Percentiles rank a stretch among this genome's conserved stretches.
Conservation (phyloP, 2,888 invertebrate genomes). For the Dysmachus trigonus region DNA sequence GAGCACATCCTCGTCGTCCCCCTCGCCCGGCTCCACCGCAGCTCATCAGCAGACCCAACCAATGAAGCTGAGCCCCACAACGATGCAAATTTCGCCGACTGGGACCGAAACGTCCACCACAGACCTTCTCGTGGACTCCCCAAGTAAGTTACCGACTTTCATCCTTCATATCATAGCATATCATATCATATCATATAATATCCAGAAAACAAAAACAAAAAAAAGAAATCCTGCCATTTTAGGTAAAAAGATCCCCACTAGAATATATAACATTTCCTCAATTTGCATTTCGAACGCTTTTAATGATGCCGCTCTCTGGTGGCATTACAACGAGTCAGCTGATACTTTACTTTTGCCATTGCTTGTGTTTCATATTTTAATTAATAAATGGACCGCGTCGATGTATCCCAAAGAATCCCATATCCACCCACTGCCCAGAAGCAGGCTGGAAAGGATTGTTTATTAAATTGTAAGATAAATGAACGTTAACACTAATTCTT, state of each 20-base stretch:
- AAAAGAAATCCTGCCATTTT: not conserved
- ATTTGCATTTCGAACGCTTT: constrained; percentile 21
- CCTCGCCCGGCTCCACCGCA: constrained; percentile 50
- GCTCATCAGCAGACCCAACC: constrained; percentile 62
- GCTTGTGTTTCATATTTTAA: constrained; percentile 39
- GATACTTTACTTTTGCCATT: constrained; percentile 26
- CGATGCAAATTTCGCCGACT: constrained; percentile 70
- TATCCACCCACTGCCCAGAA: not conserved
- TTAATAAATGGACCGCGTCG: constrained; percentile 32
- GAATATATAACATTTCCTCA: constrained; percentile 19
- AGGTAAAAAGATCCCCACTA: not conserved
- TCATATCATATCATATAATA: too few species aligned
- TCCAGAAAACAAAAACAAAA: too few species aligned
- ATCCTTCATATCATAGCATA: not conserved
- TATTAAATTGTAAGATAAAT: too few species aligned
- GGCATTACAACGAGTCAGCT: not conserved
- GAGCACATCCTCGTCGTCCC: constrained; percentile 10
- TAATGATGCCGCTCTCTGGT: not conserved
- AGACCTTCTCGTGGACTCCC: constrained; percentile 83
- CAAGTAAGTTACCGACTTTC: constrained; percentile 73
- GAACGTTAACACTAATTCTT: too few species aligned
- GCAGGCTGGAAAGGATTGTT: not conserved
- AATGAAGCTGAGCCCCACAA: constrained; percentile 74
- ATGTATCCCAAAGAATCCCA: not conserved
- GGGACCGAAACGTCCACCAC: constrained; percentile 70